Evolutionary conservation across 2,888 invertebrate species (phyloP), one percentile per base, ranked within the genome.

Genomic region (Troides helena): DNA sequence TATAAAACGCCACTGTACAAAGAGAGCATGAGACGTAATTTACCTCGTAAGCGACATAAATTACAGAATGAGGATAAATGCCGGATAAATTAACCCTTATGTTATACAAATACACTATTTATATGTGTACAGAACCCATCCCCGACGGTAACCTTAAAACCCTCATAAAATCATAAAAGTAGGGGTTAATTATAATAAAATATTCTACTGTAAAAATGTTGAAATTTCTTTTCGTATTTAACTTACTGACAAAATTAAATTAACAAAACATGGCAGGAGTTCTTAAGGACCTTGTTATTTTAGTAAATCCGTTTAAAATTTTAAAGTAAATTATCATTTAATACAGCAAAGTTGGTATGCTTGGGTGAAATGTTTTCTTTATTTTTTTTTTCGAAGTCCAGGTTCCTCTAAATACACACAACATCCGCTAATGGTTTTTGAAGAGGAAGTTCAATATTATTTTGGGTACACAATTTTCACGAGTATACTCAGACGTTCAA

Each of bases 401-500:
- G 21, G 23, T 21, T 21, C 21, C 21, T 78, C 83, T 81, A 84
- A 86, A 88, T 80, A 86, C 77, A 82, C 83, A 89, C 82, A 87
- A 88, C 85, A 88, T 71, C 62, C 63, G 66, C 66, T 72, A 73
- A 73, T 73, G 72, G 71, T 61, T 71, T 71, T 73, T 68, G 69
- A 64, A 73, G 70, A 70, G 70, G 57, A 71, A 70, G 75, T 79
- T 77, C 85, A 92, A 92, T 91, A 91, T 92, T 92, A 88, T 92
- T 89, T 87, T 81, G 87, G 85, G 85, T 83, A 80, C 85, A 89
- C 85, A 89, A 89, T 86, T 88, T 89, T 88, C 85, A 89, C 88
- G 86, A 86, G 85, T 85, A 87, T 85, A 83, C 86, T 80, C 80
- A 85, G 84, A 78, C 74, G 74, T 77, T 76, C 77, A 77, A 77